A percentile compares a stretch with the other conserved stretches of the same genome.
These are phyloP conservation scores for Neodontobutis hainanensis DNA, from an alignment of 2,113 vertebrate genomes.

Conservation along the genomic window DNA sequence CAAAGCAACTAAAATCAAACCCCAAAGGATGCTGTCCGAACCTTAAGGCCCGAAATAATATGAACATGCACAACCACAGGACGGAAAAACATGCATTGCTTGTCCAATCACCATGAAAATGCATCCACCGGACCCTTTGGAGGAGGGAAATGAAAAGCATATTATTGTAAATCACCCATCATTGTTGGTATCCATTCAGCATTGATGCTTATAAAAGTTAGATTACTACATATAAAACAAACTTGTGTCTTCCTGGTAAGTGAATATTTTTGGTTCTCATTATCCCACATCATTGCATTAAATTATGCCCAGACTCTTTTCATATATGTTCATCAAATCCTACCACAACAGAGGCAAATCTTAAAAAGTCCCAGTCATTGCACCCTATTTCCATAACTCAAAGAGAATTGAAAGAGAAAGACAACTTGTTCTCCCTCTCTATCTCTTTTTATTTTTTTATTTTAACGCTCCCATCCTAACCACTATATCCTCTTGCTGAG, in stretches of 20 bases:
- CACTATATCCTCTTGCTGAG: constrained; percentile 28
- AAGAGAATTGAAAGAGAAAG: constrained; percentile 62
- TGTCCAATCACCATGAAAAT: constrained; percentile 46
- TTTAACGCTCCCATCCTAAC: constrained; percentile 35
- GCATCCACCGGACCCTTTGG: constrained; percentile 33
- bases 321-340: constrained; percentile 24
- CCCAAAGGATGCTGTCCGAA: constrained; percentile 65
- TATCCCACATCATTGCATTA: no score
- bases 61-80: constrained; percentile 54
- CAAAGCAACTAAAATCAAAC: constrained; percentile 68
- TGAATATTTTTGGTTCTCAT: constrained; percentile 3
- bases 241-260: neutral
- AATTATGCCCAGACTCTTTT: neutral
- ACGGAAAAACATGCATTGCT: constrained; percentile 32
- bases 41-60: constrained; percentile 56
- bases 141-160: constrained; percentile 36
- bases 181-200: neutral
- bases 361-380: constrained; percentile 36
- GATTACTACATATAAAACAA: neutral
- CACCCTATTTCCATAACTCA: constrained; percentile 47
- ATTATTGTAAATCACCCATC: constrained; percentile 5
- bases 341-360: constrained; percentile 45
- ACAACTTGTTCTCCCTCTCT: constrained; percentile 60
- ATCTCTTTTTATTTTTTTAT: constrained; percentile 19
- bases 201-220: neutral